Percentiles rank a stretch among this genome's conserved stretches.
Evolutionary conservation across 53 echinoderm and acorn worm species (phyloP).

Genomic region (Hippasteria phrygiana): DNA sequence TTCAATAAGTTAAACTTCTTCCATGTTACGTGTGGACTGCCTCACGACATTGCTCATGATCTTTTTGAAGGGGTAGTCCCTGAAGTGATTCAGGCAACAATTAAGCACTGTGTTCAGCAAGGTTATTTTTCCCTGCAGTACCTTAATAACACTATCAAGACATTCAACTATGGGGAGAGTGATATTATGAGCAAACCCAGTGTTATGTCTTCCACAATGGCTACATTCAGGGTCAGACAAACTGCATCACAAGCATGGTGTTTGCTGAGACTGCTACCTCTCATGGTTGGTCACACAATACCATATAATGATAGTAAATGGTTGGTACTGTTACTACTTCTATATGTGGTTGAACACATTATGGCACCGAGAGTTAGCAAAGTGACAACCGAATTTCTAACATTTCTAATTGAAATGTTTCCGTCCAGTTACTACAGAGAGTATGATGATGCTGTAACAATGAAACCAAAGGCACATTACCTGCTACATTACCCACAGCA

Average conservation of each 20-base stretch:
- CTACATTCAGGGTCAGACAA: constrained; percentile 50
- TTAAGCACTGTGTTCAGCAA: constrained; percentile 44
- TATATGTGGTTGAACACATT: constrained; percentile 44
- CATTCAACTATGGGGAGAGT: constrained; percentile 16
- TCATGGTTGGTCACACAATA: constrained; percentile 52
- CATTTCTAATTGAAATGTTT: constrained; percentile 55
- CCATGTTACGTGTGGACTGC: constrained; percentile 66
- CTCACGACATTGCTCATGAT: constrained; percentile 70
- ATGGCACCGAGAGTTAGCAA: constrained; percentile 11
- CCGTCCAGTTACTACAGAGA: constrained; percentile 1
- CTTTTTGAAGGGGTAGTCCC: constrained; percentile 74
- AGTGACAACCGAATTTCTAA: constrained; percentile 28
- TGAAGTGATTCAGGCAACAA: constrained; percentile 37
- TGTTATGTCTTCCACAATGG: constrained; percentile 5
- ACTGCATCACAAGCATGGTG: constrained; percentile 60
- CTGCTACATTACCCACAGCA: constrained; percentile 58
- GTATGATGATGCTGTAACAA: constrained; percentile 36
- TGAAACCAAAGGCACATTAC: constrained; percentile 68
- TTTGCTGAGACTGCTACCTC: constrained; percentile 60
- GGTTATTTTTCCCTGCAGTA: constrained; percentile 60
- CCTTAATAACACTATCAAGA: constrained; percentile 11
- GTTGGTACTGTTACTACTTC: constrained; percentile 35
- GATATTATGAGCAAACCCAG: constrained; percentile 31
- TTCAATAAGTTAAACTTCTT: constrained; percentile 65
- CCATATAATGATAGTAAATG: constrained; percentile 46